phyloP scores from a whole-genome alignment of 2,113 vertebrate genomes.

The Tylochromis polylepis region DNA sequence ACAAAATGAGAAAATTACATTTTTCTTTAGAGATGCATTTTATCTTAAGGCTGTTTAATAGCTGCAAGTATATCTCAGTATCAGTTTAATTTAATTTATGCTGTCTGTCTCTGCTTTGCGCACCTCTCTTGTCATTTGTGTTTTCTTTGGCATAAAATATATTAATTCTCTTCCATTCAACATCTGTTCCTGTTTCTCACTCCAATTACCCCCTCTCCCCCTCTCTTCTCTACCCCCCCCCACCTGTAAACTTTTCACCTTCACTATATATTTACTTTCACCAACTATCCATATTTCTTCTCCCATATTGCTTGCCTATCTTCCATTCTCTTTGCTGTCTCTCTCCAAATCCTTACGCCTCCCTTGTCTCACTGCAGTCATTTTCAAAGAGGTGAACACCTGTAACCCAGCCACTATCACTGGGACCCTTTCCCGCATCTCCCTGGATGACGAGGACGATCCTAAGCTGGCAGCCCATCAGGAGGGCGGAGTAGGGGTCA shows the following conservation, averaged over 20 bases:
- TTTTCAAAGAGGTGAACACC: conserved; percentile 97
- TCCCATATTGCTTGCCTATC: not conserved
- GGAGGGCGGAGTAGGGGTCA: conserved; percentile 82
- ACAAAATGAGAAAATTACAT: not conserved
- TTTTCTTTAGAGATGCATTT: not conserved
- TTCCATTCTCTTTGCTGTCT: not conserved
- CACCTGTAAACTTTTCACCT: not conserved
- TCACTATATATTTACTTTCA: not conserved
- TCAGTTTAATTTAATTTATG: not conserved
- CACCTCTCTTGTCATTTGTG: not conserved
- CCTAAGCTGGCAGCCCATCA: conserved; percentile 86
- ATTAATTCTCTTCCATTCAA: not conserved
- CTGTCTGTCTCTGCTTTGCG: not conserved
- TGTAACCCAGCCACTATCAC: conserved; percentile 97
- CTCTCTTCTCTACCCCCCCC: not conserved
- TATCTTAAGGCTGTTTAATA: not conserved
- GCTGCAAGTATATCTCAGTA: not conserved
- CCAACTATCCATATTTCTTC: not conserved
- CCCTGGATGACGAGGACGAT: conserved; percentile 93
- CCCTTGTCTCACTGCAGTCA: conserved; percentile 72
- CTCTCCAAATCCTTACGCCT: not conserved
- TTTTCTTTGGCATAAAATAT: not conserved
- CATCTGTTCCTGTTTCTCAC: not conserved
- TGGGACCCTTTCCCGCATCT: conserved; percentile 93
- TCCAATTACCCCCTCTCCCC: not conserved